Percentiles rank a stretch among this genome's conserved stretches.
These are phyloP conservation scores for Euwallacea fornicatus DNA, from an alignment of 1,140 invertebrate species.

Conservation along the genomic window DNA sequence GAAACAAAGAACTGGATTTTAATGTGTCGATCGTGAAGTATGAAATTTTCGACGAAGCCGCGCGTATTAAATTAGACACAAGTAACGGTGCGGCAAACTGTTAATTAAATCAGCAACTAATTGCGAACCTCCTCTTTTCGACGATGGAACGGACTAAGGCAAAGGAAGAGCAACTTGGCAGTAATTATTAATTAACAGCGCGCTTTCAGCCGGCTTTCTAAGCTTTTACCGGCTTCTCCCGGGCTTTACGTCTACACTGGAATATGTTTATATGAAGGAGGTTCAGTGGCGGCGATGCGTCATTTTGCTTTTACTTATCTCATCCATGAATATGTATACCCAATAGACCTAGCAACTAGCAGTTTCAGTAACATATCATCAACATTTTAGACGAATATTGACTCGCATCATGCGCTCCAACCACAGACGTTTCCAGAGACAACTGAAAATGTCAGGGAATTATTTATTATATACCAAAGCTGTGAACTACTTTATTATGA, in stretches of 20 bases:
- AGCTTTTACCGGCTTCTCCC: conserved; percentile 56
- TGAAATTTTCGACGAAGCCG: not conserved
- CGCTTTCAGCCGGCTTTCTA: conserved; percentile 57
- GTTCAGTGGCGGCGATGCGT: conserved; percentile 24
- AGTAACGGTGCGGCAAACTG: conserved; percentile 51
- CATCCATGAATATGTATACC: too few species aligned
- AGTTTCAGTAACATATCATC: too few species aligned
- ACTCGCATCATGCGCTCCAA: too few species aligned
- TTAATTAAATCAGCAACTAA: conserved; percentile 51
- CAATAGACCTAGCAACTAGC: too few species aligned
- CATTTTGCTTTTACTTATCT: not conserved
- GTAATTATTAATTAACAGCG: conserved; percentile 60
- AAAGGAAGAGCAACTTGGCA: conserved; percentile 56
- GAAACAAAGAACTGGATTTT: too few species aligned
- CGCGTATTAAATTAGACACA: conserved; percentile 48
- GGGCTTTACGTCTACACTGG: conserved; percentile 49
- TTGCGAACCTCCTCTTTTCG: conserved; percentile 43
- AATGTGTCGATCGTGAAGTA: too few species aligned
- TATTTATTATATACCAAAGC: too few species aligned
- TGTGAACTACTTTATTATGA: too few species aligned
- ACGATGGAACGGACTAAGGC: conserved; percentile 49
- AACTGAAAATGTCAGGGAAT: too few species aligned
- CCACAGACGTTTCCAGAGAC: too few species aligned
- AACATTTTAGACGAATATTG: too few species aligned
- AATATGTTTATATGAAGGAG: conserved; percentile 49